Evolutionary conservation across 2,797 vertebrate genomes (phyloP).

Genomic region (Mycteria americana): DNA sequence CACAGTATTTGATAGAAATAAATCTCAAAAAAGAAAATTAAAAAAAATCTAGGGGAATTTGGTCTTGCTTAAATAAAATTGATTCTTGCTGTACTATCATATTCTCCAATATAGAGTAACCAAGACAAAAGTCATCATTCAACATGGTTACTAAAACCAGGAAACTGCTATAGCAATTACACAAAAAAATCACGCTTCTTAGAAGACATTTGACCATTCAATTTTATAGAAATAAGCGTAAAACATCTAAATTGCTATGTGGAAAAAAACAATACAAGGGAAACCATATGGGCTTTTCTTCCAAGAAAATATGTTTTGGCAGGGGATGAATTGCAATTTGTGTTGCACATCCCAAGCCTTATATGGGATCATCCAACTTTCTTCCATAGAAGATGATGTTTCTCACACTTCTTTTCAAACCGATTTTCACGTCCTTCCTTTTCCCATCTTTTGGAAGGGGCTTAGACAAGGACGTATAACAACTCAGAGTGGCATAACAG

Average conservation of each 20-base stretch:
- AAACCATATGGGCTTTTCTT: neutral
- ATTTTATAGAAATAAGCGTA: neutral
- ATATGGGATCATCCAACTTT: neutral
- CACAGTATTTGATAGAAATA: neutral
- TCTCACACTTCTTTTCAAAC: neutral
- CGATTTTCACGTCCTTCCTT: neutral
- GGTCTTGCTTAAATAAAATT: neutral
- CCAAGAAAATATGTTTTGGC: neutral
- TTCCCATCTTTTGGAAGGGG: neutral
- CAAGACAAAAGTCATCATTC: neutral
- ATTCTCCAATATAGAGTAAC: neutral
- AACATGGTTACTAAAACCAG: rapidly evolving
- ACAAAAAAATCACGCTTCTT: neutral
- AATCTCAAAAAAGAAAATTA: neutral
- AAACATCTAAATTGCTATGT: neutral
- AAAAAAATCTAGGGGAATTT: neutral
- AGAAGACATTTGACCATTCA: neutral
- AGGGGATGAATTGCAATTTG: neutral
- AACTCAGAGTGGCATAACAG: neutral
- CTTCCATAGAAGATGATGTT: neutral
- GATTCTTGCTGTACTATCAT: neutral
- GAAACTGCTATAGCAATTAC: neutral
- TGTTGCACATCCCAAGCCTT: neutral
- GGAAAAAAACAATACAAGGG: neutral
- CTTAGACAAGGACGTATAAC: neutral